Evolutionary conservation across 1,140 invertebrate genomes (phyloP), one percentile per base, ranked within the genome.

Genomic region (Hyposmocoma kahamanoa): DNA sequence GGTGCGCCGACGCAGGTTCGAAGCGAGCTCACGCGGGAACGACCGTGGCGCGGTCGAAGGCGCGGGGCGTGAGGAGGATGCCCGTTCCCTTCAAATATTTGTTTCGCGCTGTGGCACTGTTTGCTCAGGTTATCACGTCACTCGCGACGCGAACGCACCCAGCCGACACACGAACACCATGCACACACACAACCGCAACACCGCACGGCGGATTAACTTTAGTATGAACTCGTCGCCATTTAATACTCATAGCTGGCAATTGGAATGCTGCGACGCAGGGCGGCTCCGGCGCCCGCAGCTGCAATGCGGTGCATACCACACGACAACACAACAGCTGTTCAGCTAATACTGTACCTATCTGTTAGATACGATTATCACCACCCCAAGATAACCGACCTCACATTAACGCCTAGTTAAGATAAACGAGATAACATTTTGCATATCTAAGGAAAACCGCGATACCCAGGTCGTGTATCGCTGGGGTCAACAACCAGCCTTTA

Each of bases 401-500:
- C 63, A 82, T 84, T 82, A 82, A 61, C 80, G 59, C 62, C 68
- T 81, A 79, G 80, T 82, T 82, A 81, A 84, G 80, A 84, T 84
- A 84, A 84, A 75, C 56, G 56, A 82, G 80, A 84, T 84, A 82
- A 81, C 76, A 68, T 68, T 80, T 78, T 78, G 76, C 76, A 80
- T 82, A 78, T 78, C 75, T 79, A 42, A 73, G 67, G 69, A 59
- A 59, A 68, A 49, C 53, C 51, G 56, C 54, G 57, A 62, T 65
- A 66, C 50, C 42, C 48, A 30, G 54, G 47, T 17, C 61, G 48
- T 52, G 22, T 64, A 61, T 59, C 59, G 19, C 34, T 47, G 54
- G 58, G 73, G 75, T 79, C 72, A 57, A 42, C 58, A 67, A 38
- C 19, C 19, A 5, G 36, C 15, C 3, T 8, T 19, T 19, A 28